Base-by-base conservation (phyloP, 2,888 invertebrate genomes). In the Noctua janthina region DNA sequence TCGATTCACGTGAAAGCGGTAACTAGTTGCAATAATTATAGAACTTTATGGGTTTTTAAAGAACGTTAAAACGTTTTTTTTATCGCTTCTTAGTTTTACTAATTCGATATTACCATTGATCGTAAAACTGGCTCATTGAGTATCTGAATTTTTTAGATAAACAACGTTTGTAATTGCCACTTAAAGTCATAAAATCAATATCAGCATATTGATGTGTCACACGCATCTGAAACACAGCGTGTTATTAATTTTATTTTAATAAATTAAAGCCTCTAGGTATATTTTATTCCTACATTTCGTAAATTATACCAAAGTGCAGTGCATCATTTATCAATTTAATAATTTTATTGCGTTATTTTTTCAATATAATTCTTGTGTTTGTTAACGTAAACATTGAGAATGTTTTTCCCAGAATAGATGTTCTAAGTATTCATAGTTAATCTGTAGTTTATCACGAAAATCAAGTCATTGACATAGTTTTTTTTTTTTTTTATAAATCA, bases 81-180 rank as follows among this genome's bases (percentile, higher is more conserved):
- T 94, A 95, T 95, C 90, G 91, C 91, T 91, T 92, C 90, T 93
- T 92, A 90, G 91, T 91, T 92, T 92, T 92, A 93, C 92, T 91
- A 92, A 93, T 92, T 91, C 90, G 91, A 91, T 92, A 92, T 89
- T 89, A 79, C 76, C 91, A 88, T 91, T 87, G 93, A 86, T 93
- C 92, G 92, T 94, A 93, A 94, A 93, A 90, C 83, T 87, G 79
- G 87, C 83, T 91, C 92, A 88, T 78, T 90, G 92, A 89, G 90
- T 90, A 91, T 89, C 92, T 89, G 91, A 90, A 90, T 83, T 91
- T 91, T 92, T 93, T 90, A 92, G 89, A 95, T 93, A 94, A 94
- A 94, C 91, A 91, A 91, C 90, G 90, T 85, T 89, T 91, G 90
- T 93, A 91, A 94, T 93, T 93, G 91, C 92, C 90, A 91, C 92